Base-by-base conservation (phyloP, 2,888 invertebrate species). In the Digitonthophagus gazella region DNA sequence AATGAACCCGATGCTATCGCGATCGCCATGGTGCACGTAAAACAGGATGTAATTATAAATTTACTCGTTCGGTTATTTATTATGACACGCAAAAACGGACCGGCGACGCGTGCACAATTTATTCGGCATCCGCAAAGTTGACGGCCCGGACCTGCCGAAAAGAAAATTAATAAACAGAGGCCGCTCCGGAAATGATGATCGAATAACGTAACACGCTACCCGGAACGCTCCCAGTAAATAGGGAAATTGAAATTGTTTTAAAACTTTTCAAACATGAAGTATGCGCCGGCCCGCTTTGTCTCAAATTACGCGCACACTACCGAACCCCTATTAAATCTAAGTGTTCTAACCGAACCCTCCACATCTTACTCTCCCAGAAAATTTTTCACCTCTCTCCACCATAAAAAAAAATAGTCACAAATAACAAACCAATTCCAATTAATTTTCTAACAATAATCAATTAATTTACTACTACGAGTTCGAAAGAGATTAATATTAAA, bases 241-340 rank as follows among this genome's bases (percentile, higher is more conserved):
- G 73, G 73, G 72, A 78, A 76, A 78, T 78, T 78, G 77, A 76
- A 78, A 78, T 78, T 77, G 77, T 78, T 78, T 76, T 76, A 76
- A 78, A 78, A 78, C 75, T 78, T 77, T 77, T 76, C 71, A 71
- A 74, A 74, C 75, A 75, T 76, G 73, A 76, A 76, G 75, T 76
- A 76, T 76, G 76, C 75, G 73, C 72, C 71, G 71, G 28, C 28
- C 28, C 69, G 73, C 73, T 75, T 74, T 74, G 72, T 73, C 71
- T 72, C 73, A 72, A 73, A 67, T 70, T 72, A 65, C 68, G 70
- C 72, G 63, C 69, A 69, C 68, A 67, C 69, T 65, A 64, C 20
- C 65, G 64, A 65, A 54, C 70, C 69, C 64, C 63, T 67, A 68
- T 54, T 58, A 15, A 71, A 64, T 54, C 64, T 56, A 71, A 22